phyloP scores from a whole-genome alignment of 1,140 invertebrate species.

The Hylaeus volcanicus region DNA sequence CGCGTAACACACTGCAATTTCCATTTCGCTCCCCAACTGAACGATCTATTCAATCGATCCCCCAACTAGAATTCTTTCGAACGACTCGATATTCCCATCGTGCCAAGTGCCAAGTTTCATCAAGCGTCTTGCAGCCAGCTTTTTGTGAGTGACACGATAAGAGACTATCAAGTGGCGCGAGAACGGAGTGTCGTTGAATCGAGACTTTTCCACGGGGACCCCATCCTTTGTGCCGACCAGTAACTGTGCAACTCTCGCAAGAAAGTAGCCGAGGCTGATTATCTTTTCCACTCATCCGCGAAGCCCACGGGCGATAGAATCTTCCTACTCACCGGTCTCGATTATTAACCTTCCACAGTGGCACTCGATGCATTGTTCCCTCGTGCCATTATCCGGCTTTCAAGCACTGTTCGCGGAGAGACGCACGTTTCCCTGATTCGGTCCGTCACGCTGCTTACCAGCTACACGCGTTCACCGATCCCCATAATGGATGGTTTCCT shows the following conservation, averaged over 20 bases:
- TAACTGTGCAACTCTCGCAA: not conserved
- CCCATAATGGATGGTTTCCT: constrained; percentile 76
- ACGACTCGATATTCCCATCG: not conserved
- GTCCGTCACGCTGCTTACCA: constrained; percentile 34
- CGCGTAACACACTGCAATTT: no score
- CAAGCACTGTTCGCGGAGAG: not conserved
- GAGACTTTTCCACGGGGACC: not conserved
- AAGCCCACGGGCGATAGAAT: no score
- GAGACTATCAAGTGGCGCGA: constrained; percentile 5
- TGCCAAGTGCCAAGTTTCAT: not conserved
- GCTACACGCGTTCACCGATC: constrained; percentile 67
- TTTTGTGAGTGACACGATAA: not conserved
- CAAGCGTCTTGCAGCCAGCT: not conserved
- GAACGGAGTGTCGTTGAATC: constrained; percentile 14
- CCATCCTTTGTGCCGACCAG: not conserved
- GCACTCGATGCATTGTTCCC: not conserved
- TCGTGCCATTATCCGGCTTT: not conserved
- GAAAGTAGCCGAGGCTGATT: no score
- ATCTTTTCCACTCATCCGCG: no score
- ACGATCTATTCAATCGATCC: not conserved
- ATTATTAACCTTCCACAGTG: not conserved
- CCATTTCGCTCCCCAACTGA: no score
- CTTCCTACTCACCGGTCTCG: not conserved
- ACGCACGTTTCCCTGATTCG: constrained; percentile 33
- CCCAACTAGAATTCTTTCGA: not conserved